Conservation (phyloP, 2,797 vertebrate species). For the Eidolon dupreanum region DNA sequence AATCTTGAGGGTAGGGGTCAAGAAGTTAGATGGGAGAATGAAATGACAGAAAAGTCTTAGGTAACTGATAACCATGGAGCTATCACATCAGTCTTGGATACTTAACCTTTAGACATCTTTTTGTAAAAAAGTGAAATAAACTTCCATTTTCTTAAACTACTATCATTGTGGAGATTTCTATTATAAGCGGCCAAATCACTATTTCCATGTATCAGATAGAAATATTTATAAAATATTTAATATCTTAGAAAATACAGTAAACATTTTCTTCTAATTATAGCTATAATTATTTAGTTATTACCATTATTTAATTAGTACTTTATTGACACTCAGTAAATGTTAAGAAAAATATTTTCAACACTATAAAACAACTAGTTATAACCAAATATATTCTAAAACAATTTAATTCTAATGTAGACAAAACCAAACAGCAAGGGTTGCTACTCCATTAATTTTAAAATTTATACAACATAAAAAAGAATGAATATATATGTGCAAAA, state of each 20-base stretch:
- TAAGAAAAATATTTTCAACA: conserved; percentile 45
- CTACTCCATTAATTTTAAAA: not conserved
- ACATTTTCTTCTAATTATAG: conserved; percentile 11
- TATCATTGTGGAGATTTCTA: not conserved
- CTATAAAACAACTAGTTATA: conserved; percentile 2
- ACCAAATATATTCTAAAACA: conserved; percentile 50
- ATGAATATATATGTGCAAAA: not conserved
- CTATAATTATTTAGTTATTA: conserved; percentile 12
- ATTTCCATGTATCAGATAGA: not conserved
- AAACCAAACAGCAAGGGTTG: conserved; percentile 12
- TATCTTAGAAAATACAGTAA: conserved; percentile 23
- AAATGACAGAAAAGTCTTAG: not conserved
- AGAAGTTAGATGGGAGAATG: not conserved
- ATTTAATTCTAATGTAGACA: not conserved
- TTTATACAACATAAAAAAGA: not conserved
- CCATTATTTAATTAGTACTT: not conserved
- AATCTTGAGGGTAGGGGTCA: not conserved
- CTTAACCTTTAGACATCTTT: not conserved
- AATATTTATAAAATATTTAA: conserved; percentile 31
- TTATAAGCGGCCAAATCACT: not conserved
- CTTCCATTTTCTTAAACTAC: not conserved
- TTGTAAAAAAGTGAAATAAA: not conserved
- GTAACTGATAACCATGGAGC: not conserved
- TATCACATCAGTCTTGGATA: not conserved
- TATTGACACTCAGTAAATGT: conserved; percentile 16